Evolutionary conservation across 2,797 vertebrate species (phyloP), one percentile per base, ranked within the genome.

Genomic region (Mormyrops attenuatus): DNA sequence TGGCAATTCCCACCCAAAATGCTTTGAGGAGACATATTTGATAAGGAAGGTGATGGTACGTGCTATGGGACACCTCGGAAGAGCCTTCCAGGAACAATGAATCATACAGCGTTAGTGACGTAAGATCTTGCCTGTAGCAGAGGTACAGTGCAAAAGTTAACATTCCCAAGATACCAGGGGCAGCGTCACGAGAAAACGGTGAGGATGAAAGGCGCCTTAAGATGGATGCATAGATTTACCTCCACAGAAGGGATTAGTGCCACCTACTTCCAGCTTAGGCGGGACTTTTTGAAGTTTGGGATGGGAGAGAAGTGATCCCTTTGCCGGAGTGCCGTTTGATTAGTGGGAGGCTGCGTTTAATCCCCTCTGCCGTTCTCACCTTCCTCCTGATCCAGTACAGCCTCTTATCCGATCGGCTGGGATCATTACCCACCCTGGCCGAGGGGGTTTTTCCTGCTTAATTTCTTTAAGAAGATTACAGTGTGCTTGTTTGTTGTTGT

Each of bases 381-480:
- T 96, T 95, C 93, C 92, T 92, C 92, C 94, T 92, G 94, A 96
- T 94, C 94, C 95, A 95, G 92, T 92, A 91, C 91, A 93, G 94
- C 93, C 93, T 93, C 94, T 92, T 95, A 95, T 94, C 94, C 93
- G 95, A 95, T 94, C 96, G 93, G 91, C n/a, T 50, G 91, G 93
- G 95, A 95, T 96, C 95, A 94, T 95, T 94, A 95, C 95, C 93
- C 94, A 92, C 92, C 92, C 93, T 93, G 93, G 94, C 92, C 93
- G 93, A 93, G 93, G 30, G 53, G 90, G 93, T 92, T 95, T 94
- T 93, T 95, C 94, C 95, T 96, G 96, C 95, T 95, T 97, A 95
- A 96, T 95, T 95, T 95, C 96, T 95, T 92, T 97, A 97, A 97
- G 97, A 95, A 97, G 97, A 97, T 97, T 98, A 97, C 94, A 2